Evolutionary conservation across 2,888 invertebrate species (phyloP), one percentile per base, ranked within the genome.

Genomic region (Pristionchus exspectatus): DNA sequence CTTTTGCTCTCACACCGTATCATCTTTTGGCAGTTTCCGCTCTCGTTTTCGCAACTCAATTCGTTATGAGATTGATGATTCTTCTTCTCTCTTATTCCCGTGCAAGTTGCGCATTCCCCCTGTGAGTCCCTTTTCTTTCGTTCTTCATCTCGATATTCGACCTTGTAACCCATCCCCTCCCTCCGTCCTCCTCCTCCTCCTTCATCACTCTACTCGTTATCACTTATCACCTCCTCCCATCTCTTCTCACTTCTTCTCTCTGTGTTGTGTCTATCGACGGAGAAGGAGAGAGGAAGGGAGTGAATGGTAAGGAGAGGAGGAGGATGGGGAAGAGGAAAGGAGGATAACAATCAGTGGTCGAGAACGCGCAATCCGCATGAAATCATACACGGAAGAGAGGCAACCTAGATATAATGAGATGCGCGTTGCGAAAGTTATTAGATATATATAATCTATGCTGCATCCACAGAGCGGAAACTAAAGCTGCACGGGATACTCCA

Each of bases 221-320:
- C 54, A 88, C 87, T 88, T 56, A 33, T 88, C 87, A 74, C 69
- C 87, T 69, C 44, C 33, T 81, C 81, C 50, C 50, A 81, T 74
- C 74, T 74, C 81, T 81, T 50, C 50, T 81, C 81, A 54, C 81
- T 50, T 50, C 72, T 87, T 72, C 38, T 88, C 72, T 74, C 87
- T 88, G 87, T 88, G 54, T 88, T 81, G 81, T 81, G 81, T 81
- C 81, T 81, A 56, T 72, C 74, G 74, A 50, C 81, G 66, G 30
- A 24, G 30, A 44, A 59, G 88, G 88, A 69, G 69, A 50, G 87
- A 38, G 38, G 33, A 66, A 69, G 30, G 56, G 87, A 50, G 44
- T 24, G 33, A 74, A 74, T 30, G 33, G 74, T 21, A 18, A 56
- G 18, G 54, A 38, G 38, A 38, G n/a, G 63, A 30, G 56, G 33